Percentiles rank a stretch among this genome's conserved stretches.
These are phyloP conservation scores for Desoria tigrina DNA, from an alignment of 2,888 invertebrate species.

Conservation along the genomic window DNA sequence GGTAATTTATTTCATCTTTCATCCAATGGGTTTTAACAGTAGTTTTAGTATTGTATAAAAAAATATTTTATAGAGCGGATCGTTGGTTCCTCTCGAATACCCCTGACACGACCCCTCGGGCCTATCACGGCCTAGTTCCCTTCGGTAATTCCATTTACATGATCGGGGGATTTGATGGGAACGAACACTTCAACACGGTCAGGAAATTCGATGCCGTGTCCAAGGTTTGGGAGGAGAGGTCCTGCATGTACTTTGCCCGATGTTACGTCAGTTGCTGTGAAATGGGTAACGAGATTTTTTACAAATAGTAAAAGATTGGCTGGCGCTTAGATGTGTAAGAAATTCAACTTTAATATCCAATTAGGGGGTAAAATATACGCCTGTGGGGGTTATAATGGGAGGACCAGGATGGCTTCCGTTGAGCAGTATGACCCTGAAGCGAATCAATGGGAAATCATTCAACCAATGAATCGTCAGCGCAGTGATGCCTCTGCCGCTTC, in stretches of 20 bases:
- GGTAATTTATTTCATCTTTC: constrained; percentile 39
- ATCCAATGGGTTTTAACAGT: too few species aligned
- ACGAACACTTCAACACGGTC: constrained; percentile 81
- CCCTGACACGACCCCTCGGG: constrained; percentile 72
- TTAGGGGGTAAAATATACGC: constrained; percentile 17
- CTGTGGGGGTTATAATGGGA: constrained; percentile 64
- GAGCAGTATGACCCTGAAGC: constrained; percentile 72
- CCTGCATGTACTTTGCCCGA: constrained; percentile 59
- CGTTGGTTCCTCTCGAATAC: constrained; percentile 73
- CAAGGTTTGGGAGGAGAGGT: constrained; percentile 69
- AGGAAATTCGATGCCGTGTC: constrained; percentile 81
- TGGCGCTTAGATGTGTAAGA: neutral
- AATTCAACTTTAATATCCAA: neutral
- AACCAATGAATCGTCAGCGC: constrained; percentile 71
- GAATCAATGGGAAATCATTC: constrained; percentile 87
- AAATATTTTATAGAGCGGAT: constrained; percentile 55
- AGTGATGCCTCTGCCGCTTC: constrained; percentile 44
- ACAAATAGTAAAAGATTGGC: too few species aligned
- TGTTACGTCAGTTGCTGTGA: constrained; percentile 72
- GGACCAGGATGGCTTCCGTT: constrained; percentile 79
- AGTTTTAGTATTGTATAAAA: too few species aligned
- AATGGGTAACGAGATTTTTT: too few species aligned
- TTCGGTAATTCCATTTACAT: constrained; percentile 81
- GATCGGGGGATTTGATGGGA: constrained; percentile 89
- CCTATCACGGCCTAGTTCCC: constrained; percentile 88